Evolutionary conservation across 92 coral and sea anemone genomes (phyloP).

Genomic region (Pocillopora meandrina): DNA sequence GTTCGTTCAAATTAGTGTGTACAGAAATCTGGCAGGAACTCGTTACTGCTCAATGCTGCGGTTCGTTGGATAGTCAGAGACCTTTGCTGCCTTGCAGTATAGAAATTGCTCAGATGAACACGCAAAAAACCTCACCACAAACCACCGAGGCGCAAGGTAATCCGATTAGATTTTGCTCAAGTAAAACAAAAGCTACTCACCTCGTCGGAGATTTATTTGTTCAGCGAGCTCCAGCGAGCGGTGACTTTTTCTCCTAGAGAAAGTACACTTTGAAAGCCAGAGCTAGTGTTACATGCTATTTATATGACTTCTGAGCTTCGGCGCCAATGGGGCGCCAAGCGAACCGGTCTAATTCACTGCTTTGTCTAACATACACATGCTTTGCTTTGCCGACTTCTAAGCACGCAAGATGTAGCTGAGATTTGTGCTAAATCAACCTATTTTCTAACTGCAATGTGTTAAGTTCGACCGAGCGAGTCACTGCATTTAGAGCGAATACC

Average conservation of each 20-base stretch:
- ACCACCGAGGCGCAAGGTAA: conserved; percentile 50
- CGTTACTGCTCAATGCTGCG: conserved; percentile 44
- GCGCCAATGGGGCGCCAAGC: conserved; percentile 96
- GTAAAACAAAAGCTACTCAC: conserved; percentile 69
- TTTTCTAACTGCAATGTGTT: conserved; percentile 38
- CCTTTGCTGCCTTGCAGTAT: neutral
- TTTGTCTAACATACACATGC: conserved; percentile 96
- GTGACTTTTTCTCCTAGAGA: conserved; percentile 71
- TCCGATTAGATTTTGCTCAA: conserved; percentile 63
- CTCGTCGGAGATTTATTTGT: conserved; percentile 52
- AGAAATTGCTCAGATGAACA: conserved; percentile 22
- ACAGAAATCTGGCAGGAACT: conserved; percentile 29
- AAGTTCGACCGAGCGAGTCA: conserved; percentile 44
- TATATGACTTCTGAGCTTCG: conserved; percentile 86
- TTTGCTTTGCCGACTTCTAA: conserved; percentile 88
- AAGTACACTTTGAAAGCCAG: conserved; percentile 76
- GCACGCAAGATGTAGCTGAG: conserved; percentile 96
- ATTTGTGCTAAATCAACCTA: conserved; percentile 37
- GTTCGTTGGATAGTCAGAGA: conserved; percentile 16
- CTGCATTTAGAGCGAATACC: conserved; percentile 24
- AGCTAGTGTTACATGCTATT: conserved; percentile 94
- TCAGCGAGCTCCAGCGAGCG: conserved; percentile 49
- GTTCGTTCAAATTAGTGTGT: conserved; percentile 56
- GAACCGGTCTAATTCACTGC: conserved; percentile 88
- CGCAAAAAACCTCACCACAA: conserved; percentile 18